Conservation (phyloP, 2,113 vertebrate genomes). For the Campylomormyrus tamandua region DNA sequence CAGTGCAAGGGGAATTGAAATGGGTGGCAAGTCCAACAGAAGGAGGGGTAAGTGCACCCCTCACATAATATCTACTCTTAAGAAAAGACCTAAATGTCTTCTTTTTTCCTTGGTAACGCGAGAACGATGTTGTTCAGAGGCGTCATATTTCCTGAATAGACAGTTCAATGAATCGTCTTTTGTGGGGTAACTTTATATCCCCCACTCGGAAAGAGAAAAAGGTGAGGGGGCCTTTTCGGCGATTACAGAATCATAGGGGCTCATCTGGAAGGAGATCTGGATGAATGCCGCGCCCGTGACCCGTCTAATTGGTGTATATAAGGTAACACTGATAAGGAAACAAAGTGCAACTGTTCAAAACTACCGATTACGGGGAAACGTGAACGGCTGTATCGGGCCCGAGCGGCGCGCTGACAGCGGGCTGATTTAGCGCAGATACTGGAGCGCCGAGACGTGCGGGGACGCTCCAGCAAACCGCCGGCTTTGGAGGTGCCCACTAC, state of each 20-base stretch:
- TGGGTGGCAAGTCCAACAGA: conserved; percentile 95
- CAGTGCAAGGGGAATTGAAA: conserved; percentile 90
- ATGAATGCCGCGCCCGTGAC: neutral
- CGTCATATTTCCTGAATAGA: conserved; percentile 17
- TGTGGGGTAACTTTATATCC: conserved; percentile 20
- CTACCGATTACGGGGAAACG: neutral
- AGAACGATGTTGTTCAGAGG: conserved; percentile 2
- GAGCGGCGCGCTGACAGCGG: neutral
- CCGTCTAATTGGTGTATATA: conserved; percentile 8
- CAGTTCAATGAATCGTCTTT: conserved; percentile 16
- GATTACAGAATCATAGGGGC: conserved; percentile 2
- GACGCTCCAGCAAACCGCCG: neutral
- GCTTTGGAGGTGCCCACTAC: neutral
- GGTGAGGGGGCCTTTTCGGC: neutral
- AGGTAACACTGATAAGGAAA: neutral
- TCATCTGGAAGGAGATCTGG: neutral
- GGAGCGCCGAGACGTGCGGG: neutral
- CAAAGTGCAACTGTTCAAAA: conserved; percentile 8
- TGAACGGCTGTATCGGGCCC: neutral
- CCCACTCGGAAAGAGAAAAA: neutral
- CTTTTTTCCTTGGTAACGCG: conserved; percentile 3
- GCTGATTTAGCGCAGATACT: neutral
- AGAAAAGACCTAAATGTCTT: conserved; percentile 11
- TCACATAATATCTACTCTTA: neutral
- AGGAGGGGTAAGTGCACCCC: conserved; percentile 86